These are phyloP conservation scores for Asbolus verrucosus DNA, from an alignment of 1,140 invertebrate species.

Conservation along the genomic window DNA sequence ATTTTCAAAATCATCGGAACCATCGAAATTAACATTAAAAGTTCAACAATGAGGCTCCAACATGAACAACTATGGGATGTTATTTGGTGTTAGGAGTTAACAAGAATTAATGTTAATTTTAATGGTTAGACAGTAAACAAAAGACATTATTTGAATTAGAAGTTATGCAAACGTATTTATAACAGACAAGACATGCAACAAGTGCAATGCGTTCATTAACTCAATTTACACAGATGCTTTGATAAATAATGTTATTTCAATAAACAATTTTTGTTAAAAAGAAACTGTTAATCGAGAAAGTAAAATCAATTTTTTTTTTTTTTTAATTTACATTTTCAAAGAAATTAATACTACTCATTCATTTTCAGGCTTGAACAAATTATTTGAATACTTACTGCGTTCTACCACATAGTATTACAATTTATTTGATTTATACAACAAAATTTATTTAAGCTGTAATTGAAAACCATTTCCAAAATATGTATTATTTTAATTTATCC, in stretches of 20 bases:
- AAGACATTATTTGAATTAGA: constrained; percentile 27
- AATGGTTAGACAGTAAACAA: constrained; percentile 51
- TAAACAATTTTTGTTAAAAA: background rate
- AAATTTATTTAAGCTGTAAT: too few relatives aligned
- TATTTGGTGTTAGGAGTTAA: constrained; percentile 19
- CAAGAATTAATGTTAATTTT: constrained; percentile 59
- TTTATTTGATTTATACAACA: too few relatives aligned
- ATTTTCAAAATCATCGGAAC: constrained; percentile 34
- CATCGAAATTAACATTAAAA: constrained; percentile 59
- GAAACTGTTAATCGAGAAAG: too few relatives aligned
- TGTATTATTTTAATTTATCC: too few relatives aligned
- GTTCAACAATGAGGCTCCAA: constrained; percentile 19
- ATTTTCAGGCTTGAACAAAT: too few relatives aligned
- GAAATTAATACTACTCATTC: background rate
- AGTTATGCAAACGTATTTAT: constrained; percentile 11
- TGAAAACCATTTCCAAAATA: too few relatives aligned
- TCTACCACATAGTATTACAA: too few relatives aligned
- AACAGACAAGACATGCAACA: constrained; percentile 14
- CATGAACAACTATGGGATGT: constrained; percentile 10
- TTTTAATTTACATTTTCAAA: background rate
- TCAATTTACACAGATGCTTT: constrained; percentile 5
- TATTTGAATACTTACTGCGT: too few relatives aligned
- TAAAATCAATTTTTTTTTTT: too few relatives aligned
- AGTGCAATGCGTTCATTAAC: constrained; percentile 1
- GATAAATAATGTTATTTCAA: background rate